These are phyloP conservation scores for Tribolium madens DNA, from an alignment of 1,140 invertebrate species.

Conservation along the genomic window DNA sequence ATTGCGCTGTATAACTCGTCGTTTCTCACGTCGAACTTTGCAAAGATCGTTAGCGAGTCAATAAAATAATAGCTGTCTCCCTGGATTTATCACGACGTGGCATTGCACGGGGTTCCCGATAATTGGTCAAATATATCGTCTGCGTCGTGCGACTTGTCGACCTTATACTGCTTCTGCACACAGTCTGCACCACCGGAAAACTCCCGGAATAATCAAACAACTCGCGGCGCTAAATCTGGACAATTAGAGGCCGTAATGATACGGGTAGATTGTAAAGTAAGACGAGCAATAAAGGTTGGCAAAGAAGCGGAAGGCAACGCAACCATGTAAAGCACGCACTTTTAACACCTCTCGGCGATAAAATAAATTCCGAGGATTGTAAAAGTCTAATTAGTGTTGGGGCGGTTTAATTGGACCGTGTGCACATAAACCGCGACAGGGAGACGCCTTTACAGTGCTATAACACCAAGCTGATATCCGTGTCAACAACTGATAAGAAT, in stretches of 20 bases:
- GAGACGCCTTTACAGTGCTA: slow-evolving; percentile 22
- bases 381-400: slow-evolving; percentile 54
- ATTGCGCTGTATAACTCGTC: slow-evolving; percentile 28
- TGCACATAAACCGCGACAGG: slow-evolving; percentile 46
- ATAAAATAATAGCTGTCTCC: slow-evolving; percentile 58
- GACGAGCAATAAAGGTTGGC: slow-evolving; percentile 40
- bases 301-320: slow-evolving; percentile 44
- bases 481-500: slow-evolving; percentile 15
- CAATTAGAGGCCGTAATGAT: slow-evolving; percentile 24
- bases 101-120: slow-evolving; percentile 53
- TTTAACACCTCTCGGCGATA: slow-evolving; percentile 51
- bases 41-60: slow-evolving; percentile 47
- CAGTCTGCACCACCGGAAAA: slow-evolving; percentile 6
- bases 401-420: slow-evolving; percentile 50
- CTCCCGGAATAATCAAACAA: slow-evolving; percentile 28
- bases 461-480: slow-evolving; percentile 20
- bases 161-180: not conserved
- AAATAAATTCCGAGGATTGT: slow-evolving; percentile 54
- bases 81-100: slow-evolving; percentile 57
- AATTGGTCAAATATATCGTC: slow-evolving; percentile 60
- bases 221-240: slow-evolving; percentile 4
- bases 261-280: slow-evolving; percentile 25
- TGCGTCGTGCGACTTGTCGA: slow-evolving; percentile 50
- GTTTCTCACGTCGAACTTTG: slow-evolving; percentile 44
- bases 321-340: slow-evolving; percentile 53